Evolutionary conservation across 1,140 invertebrate genomes (phyloP).

Genomic region (Diuraphis noxia): DNA sequence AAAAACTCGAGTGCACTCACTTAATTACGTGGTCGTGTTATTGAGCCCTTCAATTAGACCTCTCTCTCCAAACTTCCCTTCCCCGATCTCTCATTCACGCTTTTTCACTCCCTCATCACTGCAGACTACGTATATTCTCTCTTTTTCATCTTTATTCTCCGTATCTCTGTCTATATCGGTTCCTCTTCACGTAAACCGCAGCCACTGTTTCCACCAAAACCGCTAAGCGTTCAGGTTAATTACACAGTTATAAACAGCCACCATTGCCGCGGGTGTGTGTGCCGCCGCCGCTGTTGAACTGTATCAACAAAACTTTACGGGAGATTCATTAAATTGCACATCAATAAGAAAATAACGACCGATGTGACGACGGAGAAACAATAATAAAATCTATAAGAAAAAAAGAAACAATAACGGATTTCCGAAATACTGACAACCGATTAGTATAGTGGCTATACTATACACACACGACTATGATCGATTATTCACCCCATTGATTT

Average conservation of each 20-base stretch:
- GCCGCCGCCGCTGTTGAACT: not conserved
- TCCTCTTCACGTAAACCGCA: not conserved
- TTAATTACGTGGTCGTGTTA: constrained; percentile 25
- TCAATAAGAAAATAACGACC: not conserved
- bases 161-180: not conserved
- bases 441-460: too few species aligned
- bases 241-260: not conserved
- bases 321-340: not conserved
- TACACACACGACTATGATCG: too few species aligned
- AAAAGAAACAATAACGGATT: not conserved
- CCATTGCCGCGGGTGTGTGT: not conserved
- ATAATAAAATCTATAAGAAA: not conserved
- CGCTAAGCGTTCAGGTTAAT: not conserved
- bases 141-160: too few species aligned
- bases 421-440: not conserved
- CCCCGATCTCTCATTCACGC: not conserved
- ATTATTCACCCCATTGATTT: not conserved
- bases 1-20: constrained; percentile 17
- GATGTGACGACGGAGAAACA: not conserved
- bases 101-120: not conserved
- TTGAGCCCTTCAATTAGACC: constrained; percentile 35
- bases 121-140: not conserved
- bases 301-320: constrained; percentile 22
- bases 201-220: not conserved
- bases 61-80: too few species aligned